phyloP scores from a whole-genome alignment of 2,888 invertebrate genomes.

The Harpagoxenus sublaevis region DNA sequence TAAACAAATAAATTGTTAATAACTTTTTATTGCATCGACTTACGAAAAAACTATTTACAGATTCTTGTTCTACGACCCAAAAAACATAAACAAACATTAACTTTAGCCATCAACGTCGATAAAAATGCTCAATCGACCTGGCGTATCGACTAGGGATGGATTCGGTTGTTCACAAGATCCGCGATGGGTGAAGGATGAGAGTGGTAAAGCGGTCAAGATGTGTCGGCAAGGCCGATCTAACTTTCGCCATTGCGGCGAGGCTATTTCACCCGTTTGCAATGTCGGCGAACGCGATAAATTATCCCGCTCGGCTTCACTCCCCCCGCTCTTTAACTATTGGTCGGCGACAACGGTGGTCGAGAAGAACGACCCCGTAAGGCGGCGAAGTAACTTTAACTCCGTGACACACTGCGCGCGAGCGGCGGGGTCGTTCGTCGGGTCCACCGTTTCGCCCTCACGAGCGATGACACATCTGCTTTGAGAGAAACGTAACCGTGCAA shows the following conservation, averaged over 20 bases:
- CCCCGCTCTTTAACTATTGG: conserved; percentile 17
- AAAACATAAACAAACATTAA: no score
- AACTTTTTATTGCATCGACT: no score
- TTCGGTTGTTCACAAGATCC: background rate
- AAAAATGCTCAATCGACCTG: no score
- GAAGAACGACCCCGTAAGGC: conserved; percentile 59
- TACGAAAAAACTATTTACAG: no score
- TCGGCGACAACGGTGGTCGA: background rate
- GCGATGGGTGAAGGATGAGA: conserved; percentile 29
- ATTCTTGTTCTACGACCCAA: no score
- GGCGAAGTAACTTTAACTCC: conserved; percentile 63
- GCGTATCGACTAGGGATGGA: no score
- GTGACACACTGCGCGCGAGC: conserved; percentile 45
- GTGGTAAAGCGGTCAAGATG: conserved; percentile 44
- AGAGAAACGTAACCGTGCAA: conserved; percentile 9
- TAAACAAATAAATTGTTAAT: no score
- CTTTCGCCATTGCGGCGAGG: conserved; percentile 46
- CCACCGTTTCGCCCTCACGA: background rate
- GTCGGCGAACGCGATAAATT: conserved; percentile 66
- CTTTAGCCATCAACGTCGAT: no score
- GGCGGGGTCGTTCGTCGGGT: no score
- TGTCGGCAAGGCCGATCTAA: conserved; percentile 52
- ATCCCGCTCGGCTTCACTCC: conserved; percentile 33
- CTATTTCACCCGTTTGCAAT: conserved; percentile 61
- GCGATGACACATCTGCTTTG: background rate